phyloP scores from a whole-genome alignment of 2,888 invertebrate genomes.

The Limenitis camilla region DNA sequence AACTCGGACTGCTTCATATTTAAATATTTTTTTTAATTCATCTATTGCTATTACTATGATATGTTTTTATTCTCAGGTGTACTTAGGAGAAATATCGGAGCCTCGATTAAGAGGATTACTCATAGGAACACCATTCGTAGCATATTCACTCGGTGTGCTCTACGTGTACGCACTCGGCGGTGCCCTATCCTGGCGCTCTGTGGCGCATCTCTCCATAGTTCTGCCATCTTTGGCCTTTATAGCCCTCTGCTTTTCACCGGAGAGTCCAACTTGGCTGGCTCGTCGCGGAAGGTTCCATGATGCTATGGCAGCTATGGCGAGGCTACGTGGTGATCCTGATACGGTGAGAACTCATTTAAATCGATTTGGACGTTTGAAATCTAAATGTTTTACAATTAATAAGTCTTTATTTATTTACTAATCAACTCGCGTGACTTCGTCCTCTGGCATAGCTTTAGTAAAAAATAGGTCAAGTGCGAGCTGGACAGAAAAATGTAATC shows the following conservation, averaged over 20 bases:
- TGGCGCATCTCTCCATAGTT: constrained; percentile 77
- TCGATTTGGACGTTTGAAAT: no score
- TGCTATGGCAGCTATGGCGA: constrained; percentile 73
- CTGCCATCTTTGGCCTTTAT: constrained; percentile 76
- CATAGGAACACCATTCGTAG: constrained; percentile 82
- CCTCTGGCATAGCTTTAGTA: no score
- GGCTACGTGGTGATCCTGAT: constrained; percentile 76
- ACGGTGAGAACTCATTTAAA: constrained; percentile 52
- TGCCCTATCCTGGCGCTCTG: constrained; percentile 79
- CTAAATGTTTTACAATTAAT: no score
- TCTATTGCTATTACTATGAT: background rate
- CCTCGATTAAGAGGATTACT: constrained; percentile 80
- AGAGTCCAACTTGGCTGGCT: constrained; percentile 84
- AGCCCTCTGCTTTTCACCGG: constrained; percentile 79
- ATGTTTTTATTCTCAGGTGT: constrained; percentile 69
- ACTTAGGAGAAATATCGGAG: constrained; percentile 84
- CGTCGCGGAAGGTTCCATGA: constrained; percentile 74
- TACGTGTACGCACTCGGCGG: constrained; percentile 83
- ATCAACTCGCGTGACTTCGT: no score
- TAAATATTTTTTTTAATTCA: background rate
- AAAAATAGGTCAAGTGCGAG: no score
- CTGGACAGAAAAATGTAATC: no score
- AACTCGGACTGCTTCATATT: no score
- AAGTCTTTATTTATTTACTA: no score
- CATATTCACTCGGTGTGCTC: constrained; percentile 83